A percentile compares a stretch with the other conserved stretches of the same genome.
Evolutionary conservation across 1,140 invertebrate species (phyloP).

Genomic region (Sarcophaga bullata): DNA sequence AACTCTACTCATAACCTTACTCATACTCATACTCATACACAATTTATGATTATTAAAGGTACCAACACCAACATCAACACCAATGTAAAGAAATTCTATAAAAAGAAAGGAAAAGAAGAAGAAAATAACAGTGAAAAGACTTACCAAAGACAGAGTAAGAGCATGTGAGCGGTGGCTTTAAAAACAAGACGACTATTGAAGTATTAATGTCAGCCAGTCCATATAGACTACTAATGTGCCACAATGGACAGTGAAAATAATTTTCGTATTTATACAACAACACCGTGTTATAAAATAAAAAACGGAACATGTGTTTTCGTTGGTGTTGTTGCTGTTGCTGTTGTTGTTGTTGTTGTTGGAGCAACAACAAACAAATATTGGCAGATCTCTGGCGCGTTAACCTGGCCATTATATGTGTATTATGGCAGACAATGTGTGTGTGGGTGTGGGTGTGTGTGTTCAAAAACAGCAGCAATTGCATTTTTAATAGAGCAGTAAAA

Average conservation of each 20-base stretch:
- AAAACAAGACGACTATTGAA: constrained; percentile 28
- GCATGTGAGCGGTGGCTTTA: not conserved
- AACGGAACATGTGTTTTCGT: not conserved
- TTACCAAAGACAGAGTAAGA: too few species aligned
- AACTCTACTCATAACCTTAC: too few species aligned
- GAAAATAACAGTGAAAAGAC: not conserved
- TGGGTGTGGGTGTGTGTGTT: not conserved
- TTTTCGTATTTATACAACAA: constrained; percentile 15
- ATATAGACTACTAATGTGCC: constrained; percentile 48
- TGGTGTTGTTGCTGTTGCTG: not conserved
- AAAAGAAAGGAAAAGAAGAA: not conserved
- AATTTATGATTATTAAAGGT: constrained; percentile 15
- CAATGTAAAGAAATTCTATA: not conserved
- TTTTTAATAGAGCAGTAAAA: constrained; percentile 39
- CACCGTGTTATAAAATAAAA: not conserved
- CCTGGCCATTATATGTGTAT: too few species aligned
- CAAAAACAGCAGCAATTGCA: constrained; percentile 24
- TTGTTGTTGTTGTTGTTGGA: too few species aligned
- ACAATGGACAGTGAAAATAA: constrained; percentile 45
- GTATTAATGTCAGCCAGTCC: constrained; percentile 42
- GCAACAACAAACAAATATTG: too few species aligned
- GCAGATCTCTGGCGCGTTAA: too few species aligned
- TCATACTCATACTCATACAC: not conserved
- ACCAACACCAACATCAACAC: not conserved
- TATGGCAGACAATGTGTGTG: not conserved